Evolutionary conservation across 2,888 invertebrate genomes (phyloP).

Genomic region (Ochropleura plecta): DNA sequence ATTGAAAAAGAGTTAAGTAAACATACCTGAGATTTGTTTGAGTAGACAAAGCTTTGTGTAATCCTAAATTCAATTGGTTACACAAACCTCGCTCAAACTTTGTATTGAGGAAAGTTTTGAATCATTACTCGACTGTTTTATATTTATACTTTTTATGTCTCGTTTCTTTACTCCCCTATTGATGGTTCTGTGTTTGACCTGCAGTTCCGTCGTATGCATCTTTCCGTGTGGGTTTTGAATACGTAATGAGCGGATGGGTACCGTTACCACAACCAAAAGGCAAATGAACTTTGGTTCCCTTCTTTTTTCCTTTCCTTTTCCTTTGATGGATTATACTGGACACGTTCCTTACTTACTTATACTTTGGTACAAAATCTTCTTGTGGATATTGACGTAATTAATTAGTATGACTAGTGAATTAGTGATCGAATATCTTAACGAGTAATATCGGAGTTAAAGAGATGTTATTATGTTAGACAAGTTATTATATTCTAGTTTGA

Average conservation of each 20-base stretch:
- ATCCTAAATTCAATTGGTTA: constrained; percentile 16
- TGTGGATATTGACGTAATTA: constrained; percentile 15
- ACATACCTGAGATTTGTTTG: constrained; percentile 5
- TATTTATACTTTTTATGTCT: constrained; percentile 7
- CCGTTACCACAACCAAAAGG: constrained; percentile 63
- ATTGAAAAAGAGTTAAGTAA: constrained; percentile 9
- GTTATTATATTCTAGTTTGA: not conserved
- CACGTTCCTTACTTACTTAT: constrained; percentile 3
- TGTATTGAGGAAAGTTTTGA: constrained; percentile 4
- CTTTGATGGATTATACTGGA: constrained; percentile 40
- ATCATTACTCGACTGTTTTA: constrained; percentile 8
- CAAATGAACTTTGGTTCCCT: constrained; percentile 61
- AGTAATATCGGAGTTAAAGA: not conserved
- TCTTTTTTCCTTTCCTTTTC: constrained; percentile 39
- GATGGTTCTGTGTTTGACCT: constrained; percentile 25
- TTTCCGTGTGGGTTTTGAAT: constrained; percentile 63
- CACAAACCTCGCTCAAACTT: constrained; percentile 7
- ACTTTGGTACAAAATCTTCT: not conserved
- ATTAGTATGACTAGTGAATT: constrained; percentile 11
- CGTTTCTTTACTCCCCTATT: constrained; percentile 14
- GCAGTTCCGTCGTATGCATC: constrained; percentile 63
- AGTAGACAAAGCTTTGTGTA: constrained; percentile 14
- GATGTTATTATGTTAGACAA: not conserved
- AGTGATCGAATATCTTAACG: constrained; percentile 1
- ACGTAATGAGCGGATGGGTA: constrained; percentile 56